Base-by-base conservation (phyloP, 2,888 invertebrate genomes). In the Phaonia tiefii region DNA sequence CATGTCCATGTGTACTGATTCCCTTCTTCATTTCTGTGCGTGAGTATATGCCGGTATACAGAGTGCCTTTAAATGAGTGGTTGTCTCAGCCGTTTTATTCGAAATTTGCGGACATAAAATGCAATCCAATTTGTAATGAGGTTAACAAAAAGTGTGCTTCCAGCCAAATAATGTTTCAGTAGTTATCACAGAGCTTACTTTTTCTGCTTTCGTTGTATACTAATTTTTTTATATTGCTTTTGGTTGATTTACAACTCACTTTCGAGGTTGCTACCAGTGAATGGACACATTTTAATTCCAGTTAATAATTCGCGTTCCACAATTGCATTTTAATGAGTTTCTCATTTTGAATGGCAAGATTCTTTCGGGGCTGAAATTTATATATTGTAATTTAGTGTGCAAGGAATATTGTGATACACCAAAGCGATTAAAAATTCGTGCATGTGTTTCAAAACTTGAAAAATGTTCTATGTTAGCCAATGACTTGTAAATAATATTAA, bases 61-160 rank as follows among this genome's bases (percentile, higher is more conserved):
- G 20, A 60, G 39, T 2, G 46, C 54, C 31, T 67, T 78, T 75
- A 56, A 78, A 81, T 49, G 71, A 78, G 72, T 39, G 70, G 65
- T 70, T 80, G 69, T 70, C 66, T 70, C 73, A 66, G 51, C 67
- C 67, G 25, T 56, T 81, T 69, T 42, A 72, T 72, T 65, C 69
- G 72, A 69, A 78, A 69, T 83, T 80, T 83, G 82, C 75, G 84
- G 82, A 80, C 83, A 83, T 83, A 84, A 84, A 82, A 83, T 78
- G 84, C 80, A 83, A 84, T 83, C 82, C 83, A 83, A 83, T 84
- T 83, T 80, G 79, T 83, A 84, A 84, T 83, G 83, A 84, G 83
- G 83, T 84, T 83, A 49, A 83, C 84, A 83, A 83, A 81, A 85
- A 85, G 84, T 79, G 83, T 56, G 63, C 84, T 83, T 79, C 83